phyloP scores from a whole-genome alignment of 92 coral and sea anemone species.

The Palythoa heliodiscus region DNA sequence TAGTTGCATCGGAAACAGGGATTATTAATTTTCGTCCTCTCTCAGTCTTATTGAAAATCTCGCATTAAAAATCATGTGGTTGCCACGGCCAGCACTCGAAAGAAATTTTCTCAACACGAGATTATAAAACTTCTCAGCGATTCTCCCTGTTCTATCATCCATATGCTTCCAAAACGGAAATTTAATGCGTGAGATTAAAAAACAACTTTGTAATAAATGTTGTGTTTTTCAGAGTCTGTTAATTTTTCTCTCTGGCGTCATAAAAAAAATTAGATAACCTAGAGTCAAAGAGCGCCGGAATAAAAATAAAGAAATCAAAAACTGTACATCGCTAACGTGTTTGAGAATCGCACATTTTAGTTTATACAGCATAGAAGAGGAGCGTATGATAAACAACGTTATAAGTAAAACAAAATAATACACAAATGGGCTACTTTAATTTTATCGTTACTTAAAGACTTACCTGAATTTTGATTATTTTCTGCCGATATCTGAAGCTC shows the following conservation, averaged over 20 bases:
- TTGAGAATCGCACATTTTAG: too few relatives aligned
- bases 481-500: background rate
- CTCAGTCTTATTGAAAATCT: background rate
- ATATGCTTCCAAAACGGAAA: background rate
- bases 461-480: conserved; percentile 4
- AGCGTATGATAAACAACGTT: background rate
- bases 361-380: background rate
- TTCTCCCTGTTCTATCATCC: background rate
- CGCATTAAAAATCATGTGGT: too few relatives aligned
- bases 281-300: too few relatives aligned
- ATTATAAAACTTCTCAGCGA: background rate
- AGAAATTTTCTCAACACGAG: background rate
- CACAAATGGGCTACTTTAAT: background rate
- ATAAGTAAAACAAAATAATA: background rate
- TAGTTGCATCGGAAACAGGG: background rate
- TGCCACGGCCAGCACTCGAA: background rate
- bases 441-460: background rate
- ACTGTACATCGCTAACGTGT: too few relatives aligned
- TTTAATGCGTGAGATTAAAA: too few relatives aligned
- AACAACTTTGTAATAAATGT: too few relatives aligned
- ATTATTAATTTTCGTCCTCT: background rate
- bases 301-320: too few relatives aligned
- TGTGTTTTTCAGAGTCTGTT: too few relatives aligned
- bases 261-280: too few relatives aligned
- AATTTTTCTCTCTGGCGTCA: too few relatives aligned